Percentiles rank a stretch among this genome's conserved stretches.
These are phyloP conservation scores for Zaprionus capensis DNA, from an alignment of 1,140 invertebrate genomes.

Conservation along the genomic window DNA sequence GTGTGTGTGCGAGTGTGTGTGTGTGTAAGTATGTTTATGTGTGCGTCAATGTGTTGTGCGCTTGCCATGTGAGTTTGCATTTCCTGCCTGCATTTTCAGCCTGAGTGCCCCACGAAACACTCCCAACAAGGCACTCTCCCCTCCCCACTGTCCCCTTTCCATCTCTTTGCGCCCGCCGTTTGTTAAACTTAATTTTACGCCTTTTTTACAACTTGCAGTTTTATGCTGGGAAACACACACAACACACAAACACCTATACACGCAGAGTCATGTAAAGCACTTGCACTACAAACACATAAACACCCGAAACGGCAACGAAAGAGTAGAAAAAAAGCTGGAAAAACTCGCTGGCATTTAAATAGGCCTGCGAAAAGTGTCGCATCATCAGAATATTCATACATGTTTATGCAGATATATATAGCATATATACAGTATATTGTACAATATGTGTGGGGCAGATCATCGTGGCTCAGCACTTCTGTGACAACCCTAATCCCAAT, in stretches of 20 bases:
- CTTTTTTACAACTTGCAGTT: conserved; percentile 80
- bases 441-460: conserved; percentile 31
- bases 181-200: conserved; percentile 83
- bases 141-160: not conserved
- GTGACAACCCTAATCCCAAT: conserved; percentile 18
- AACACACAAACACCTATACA: conserved; percentile 28
- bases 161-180: conserved; percentile 42
- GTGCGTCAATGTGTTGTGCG: conserved; percentile 22
- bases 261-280: conserved; percentile 48
- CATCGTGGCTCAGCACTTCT: conserved; percentile 57
- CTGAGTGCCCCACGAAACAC: conserved; percentile 65
- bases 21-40: conserved; percentile 8
- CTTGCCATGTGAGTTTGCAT: conserved; percentile 70
- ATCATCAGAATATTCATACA: conserved; percentile 50
- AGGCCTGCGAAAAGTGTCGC: conserved; percentile 64
- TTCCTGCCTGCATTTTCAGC: conserved; percentile 79
- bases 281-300: conserved; percentile 48
- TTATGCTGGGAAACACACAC: conserved; percentile 67
- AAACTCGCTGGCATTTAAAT: conserved; percentile 49
- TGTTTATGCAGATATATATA: conserved; percentile 17
- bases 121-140: conserved; percentile 22
- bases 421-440: not conserved
- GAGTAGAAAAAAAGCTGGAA: conserved; percentile 10
- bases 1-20: conserved; percentile 17
- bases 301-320: conserved; percentile 14